Evolutionary conservation across 2,797 vertebrate genomes (phyloP), one percentile per base, ranked within the genome.

Genomic region (Cryptoblepharus egeriae): DNA sequence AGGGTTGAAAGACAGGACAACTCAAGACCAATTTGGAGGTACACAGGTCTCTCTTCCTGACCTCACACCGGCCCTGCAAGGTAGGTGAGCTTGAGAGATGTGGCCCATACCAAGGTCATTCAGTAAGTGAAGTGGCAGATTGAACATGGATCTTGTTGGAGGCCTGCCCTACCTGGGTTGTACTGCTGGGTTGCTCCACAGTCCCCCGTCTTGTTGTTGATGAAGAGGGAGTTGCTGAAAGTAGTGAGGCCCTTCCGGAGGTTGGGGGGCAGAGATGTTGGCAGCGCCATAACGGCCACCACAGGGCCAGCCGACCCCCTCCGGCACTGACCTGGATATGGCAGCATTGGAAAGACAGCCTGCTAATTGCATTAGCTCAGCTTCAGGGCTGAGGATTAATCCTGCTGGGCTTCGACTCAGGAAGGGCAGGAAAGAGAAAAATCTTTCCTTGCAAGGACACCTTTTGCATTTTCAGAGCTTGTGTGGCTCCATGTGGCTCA

Each of bases 121-220:
- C 15, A 4, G 49, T 18, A 15, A 52, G 49, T 12, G 2, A 7
- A 10, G 45, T 49, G 45, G 45, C 45, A 13, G 45, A n/a, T n/a
- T n/a, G n/a, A n/a, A n/a, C n/a, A n/a, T n/a, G n/a, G n/a, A 12
- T 49, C 45, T 49, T 10, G 7, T 49, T 2, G 45, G 4, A 49
- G 45, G 45, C 45, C 35, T 3, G 9, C 28, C 22, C 0, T 95
- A 96, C 95, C 95, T 94, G 92, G 78, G n/a, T 77, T 88, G 79
- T 77, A 82, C 69, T 2, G 1, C 55, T n/a, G 88, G 20, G 79
- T 78, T 82, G 95, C 82, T 0, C 93, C 45, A 0, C 92, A 95
- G 85, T 97, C 96, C 24, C 90, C 77, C 0, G 97, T 97, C 93
- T 95, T 95, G 95, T 97, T 97, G 93, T 95, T 95, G 86, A 93